Evolutionary conservation across 2,888 invertebrate genomes (phyloP), one percentile per base, ranked within the genome.

Genomic region (Subacronicta megacephala): DNA sequence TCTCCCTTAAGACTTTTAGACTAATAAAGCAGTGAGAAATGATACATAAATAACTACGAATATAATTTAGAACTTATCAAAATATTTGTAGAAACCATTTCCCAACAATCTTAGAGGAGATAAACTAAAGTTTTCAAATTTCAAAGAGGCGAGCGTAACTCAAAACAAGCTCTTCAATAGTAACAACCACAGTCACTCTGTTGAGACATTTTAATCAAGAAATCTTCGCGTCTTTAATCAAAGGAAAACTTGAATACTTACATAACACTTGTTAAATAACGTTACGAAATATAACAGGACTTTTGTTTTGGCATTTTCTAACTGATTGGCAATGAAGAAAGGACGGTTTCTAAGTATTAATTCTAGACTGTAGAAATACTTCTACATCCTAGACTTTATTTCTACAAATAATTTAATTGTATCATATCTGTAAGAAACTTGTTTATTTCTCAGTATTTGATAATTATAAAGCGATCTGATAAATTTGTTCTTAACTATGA

Each of bases 151-250:
- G 47, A 71, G 63, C 56, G 65, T 64, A 70, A 75, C 64, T 71
- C 63, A 62, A 70, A 69, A 62, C 67, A 65, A 58, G 66, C 65
- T 62, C 53, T 62, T 58, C 52, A 77, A 75, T 78, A 68, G 80
- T 70, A 53, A 61, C 43, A 54, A 70, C 71, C 77, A 37, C 74
- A 76, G 74, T 66, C 58, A 70, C 66, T 66, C 50, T 41, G 62
- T 51, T 71, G 77, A 82, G 80, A 87, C 73, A 78, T 88, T 89
- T 89, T 89, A 89, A 90, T 89, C 88, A 88, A 85, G 87, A 82
- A 83, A 88, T 87, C 85, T 84, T 83, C 80, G 80, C 78, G 70
- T 81, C 83, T 82, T 87, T 84, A 84, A 88, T 89, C 88, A 89
- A 89, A 89, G 84, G 80, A 78, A 81, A 84, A 87, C 84, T 88